Base-by-base conservation (phyloP, 2,888 invertebrate genomes). In the Trissolcus brochymenae region DNA sequence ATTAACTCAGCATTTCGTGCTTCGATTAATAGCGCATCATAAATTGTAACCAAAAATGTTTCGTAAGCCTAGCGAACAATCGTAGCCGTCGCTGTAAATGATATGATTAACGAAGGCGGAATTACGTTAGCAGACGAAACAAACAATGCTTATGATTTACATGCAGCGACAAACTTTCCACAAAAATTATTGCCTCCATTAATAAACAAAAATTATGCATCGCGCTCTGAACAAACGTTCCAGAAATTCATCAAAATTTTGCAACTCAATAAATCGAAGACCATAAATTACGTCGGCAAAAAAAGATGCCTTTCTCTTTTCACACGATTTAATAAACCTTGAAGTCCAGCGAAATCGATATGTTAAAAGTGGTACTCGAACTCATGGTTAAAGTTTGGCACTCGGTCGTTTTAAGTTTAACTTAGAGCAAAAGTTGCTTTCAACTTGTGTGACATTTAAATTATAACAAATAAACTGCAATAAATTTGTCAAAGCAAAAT, bases 361-460 rank as follows among this genome's bases (percentile, higher is more conserved):
- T 16, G 59, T 71, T 64, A 71, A 64, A 71, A 64, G 53, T 50
- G 46, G 46, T 59, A 54, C 64, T 64, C 29, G 46, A 61, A 60
- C 51, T 62, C 55, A 64, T 59, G 71, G 59, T 53, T 64, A 57
- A 71, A 72, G 71, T 72, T 64, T 53, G 71, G 64, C 50, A 54
- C 43, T 35, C 55, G 59, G 65, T 72, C 66, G 61, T 72, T 65
- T 72, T 35, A 65, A 72, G 46, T 73, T 66, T 55, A 66, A 73
- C 60, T 73, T 41, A 25, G 59, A 59, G 60, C 40, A n/a, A 61
- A 66, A 66, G 65, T 73, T 73, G 60, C 66, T 73, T 73, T 61
- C 54, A 66, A 61, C 43, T 73, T 66, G 66, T 61, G 56, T 66
- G 61, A 66, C 73, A 56, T 55, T 73, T 56, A 73, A 73, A 73